phyloP scores from a whole-genome alignment of 1,140 invertebrate species.

The Pseudomyrmex dendroicus region DNA sequence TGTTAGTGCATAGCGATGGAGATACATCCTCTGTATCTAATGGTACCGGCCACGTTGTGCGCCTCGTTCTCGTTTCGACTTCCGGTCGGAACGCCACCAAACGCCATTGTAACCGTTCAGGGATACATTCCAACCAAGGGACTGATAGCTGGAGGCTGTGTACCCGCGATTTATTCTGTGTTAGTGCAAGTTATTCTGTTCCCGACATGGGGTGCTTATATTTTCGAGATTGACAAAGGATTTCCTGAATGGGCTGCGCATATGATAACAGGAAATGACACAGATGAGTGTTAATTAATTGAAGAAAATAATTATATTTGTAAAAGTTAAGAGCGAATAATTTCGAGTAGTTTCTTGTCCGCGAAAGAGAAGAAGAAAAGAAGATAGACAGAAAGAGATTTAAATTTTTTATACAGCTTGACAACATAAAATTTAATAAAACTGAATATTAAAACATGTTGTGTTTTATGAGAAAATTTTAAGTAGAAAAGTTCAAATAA shows the following conservation, averaged over 20 bases:
- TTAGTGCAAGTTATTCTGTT: constrained; percentile 79
- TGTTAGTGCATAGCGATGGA: constrained; percentile 86
- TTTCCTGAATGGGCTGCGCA: constrained; percentile 84
- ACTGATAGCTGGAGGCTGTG: constrained; percentile 86
- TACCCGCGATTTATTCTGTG: constrained; percentile 78
- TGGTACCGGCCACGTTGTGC: constrained; percentile 93
- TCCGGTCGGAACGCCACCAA: constrained; percentile 93
- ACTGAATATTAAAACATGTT: too few species aligned
- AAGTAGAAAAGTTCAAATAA: too few species aligned
- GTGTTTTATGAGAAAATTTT: too few species aligned
- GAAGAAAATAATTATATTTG: too few species aligned
- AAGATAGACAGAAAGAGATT: too few species aligned
- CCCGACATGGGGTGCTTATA: constrained; percentile 80
- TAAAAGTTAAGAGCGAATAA: too few species aligned
- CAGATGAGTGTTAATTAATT: neutral
- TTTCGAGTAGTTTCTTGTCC: too few species aligned
- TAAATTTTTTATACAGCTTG: too few species aligned
- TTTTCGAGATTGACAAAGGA: constrained; percentile 82
- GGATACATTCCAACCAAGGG: constrained; percentile 89
- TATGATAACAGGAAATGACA: neutral
- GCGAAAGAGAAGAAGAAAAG: too few species aligned
- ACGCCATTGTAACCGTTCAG: constrained; percentile 93
- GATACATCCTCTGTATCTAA: constrained; percentile 94
- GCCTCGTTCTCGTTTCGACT: constrained; percentile 91
- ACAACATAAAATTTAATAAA: too few species aligned